Evolutionary conservation across 30 jellyfish, hydroid and myxozoan species (phyloP), one percentile per base, ranked within the genome.

Genomic region (Hydractinia symbiolongicarpus): DNA sequence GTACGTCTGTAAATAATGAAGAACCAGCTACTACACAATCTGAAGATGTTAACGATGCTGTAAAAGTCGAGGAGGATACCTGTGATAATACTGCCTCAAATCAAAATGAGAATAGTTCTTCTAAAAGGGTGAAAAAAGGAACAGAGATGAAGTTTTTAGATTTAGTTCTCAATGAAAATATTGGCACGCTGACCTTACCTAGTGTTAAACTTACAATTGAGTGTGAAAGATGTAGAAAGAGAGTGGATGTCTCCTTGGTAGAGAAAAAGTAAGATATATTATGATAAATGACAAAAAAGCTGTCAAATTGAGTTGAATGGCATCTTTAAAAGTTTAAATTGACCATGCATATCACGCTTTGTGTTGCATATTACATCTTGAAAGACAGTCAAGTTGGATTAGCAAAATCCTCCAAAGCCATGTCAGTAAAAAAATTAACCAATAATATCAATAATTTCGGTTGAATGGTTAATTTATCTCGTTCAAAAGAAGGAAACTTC

Each of bases 141-240:
- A 55, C 80, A 5, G 85, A 77, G 53, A 50, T 77, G 14, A 77
- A 77, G 4, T 58, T 77, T 15, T 9, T 81, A 53, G 8, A 54
- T 52, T 14, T 77, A 55, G 17, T 14, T 20, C 21, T 77, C n/a
- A 50, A 50, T 19, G 80, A 54, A 5, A 77, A 77, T 55, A 54
- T 77, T 54, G 85, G 85, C 17, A 77, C 85, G 14, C 17, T 77
- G 8, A 52, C 40, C 10, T 6, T 77, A 49, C 40, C 51, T 14
- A 40, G 4, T 77, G 54, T 16, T n/a, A 50, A 44, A 20, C 15
- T 77, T 51, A 55, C 78, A 15, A 17, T 77, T 52, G 40, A n/a
- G 9, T 77, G 85, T 77, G 81, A 61, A 9, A 50, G 85, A 53
- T 77, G 85, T 14, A 77, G 40, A 54, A n/a, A 30, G 9, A 53